Evolutionary conservation across 1,140 invertebrate genomes (phyloP), one percentile per base, ranked within the genome.

Genomic region (Aphaenogaster floridana): DNA sequence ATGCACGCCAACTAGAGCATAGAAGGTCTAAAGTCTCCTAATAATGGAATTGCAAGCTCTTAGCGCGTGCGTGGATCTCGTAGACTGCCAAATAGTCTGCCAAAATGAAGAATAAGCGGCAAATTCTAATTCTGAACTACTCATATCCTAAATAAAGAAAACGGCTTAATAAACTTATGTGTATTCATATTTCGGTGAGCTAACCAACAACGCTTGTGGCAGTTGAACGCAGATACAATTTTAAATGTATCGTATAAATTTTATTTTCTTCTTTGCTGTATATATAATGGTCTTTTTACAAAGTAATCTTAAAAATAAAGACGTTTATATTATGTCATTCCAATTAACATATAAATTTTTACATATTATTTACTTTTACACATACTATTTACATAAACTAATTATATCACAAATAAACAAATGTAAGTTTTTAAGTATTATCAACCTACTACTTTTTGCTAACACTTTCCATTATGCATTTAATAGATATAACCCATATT

Each of bases 1-100:
- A 91, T 91, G 88, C 78, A 87, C 81, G 69, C 63, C 71, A 63
- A 28, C 52, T 72, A 89, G 74, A 86, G 39, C 63, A 69, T 63
- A 59, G 80, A 79, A 76, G 59, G 59, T 64, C 78, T 74, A 68
- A 83, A 86, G 68, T 81, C 15, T 86, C 76, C 86, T 87, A 87
- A 88, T 72, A 83, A 61, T 72, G 71, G 69, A 87, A 64, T 74
- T 72, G 76, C 68, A 64, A 89, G 28, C 54, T 88, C 74, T 78
- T 52, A 59, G 79, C 86, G 74, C 86, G 81, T 89, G 88, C 88
- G 78, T 87, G 34, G 39, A 79, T 79, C 50, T 84, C 13, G 21
- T 34, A 50, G 6, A 61, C 50, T 68, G 68, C 39, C 45, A 77
- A 85, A 77, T 34, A 63, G 48, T 0, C 8, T 63, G 71, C 57